phyloP scores from a whole-genome alignment of 1,140 invertebrate genomes.

The Drosophila lini region DNA sequence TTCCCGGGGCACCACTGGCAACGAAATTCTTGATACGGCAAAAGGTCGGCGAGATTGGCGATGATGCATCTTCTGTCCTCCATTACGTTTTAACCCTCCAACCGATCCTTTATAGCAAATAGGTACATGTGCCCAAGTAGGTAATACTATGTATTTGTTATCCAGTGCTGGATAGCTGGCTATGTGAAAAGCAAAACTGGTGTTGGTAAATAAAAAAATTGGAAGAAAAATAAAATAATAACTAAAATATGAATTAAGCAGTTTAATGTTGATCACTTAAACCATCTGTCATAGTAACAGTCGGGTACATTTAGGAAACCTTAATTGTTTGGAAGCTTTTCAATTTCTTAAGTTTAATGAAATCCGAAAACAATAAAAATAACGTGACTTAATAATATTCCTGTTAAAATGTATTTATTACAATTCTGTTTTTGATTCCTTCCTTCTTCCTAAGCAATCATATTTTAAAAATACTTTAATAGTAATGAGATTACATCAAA shows the following conservation, averaged over 20 bases:
- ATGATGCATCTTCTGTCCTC: neutral
- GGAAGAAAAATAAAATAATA: neutral
- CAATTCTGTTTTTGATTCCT: too few relatives aligned
- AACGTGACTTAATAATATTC: too few relatives aligned
- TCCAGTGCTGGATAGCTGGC: neutral
- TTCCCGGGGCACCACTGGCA: constrained; percentile 32
- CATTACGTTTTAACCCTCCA: neutral
- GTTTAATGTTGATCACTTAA: neutral
- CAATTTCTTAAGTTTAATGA: too few relatives aligned
- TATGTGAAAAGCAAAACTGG: neutral
- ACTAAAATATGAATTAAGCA: neutral
- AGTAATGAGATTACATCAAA: too few relatives aligned
- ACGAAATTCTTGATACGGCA: constrained; percentile 20
- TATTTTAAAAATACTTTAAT: too few relatives aligned
- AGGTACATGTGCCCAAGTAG: neutral
- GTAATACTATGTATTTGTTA: neutral
- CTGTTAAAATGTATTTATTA: too few relatives aligned
- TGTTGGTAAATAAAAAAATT: neutral
- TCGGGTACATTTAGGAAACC: neutral
- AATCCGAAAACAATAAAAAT: too few relatives aligned
- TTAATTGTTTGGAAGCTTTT: too few relatives aligned
- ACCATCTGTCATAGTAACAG: neutral
- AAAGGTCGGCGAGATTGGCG: constrained; percentile 16
- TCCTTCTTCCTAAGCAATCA: too few relatives aligned
- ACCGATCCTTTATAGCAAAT: neutral